A percentile compares a stretch with the other conserved stretches of the same genome.
Conservation (phyloP, 2,113 vertebrate genomes). For the Corythornis madagascariensis region DNA sequence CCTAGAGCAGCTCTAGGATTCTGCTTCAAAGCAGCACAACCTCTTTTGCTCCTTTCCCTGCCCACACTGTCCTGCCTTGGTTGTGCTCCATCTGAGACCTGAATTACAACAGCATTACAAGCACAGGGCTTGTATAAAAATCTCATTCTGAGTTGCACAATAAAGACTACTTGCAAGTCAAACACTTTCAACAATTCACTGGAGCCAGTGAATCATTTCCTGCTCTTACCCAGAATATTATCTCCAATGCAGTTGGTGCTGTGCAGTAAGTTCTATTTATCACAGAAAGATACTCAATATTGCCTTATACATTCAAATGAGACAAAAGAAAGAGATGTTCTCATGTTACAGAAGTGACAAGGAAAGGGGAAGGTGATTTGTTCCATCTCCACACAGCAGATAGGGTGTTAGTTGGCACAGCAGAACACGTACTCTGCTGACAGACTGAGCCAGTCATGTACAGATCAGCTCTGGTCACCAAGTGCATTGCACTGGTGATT, state of each 20-base stretch:
- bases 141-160: neutral
- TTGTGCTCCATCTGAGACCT: neutral
- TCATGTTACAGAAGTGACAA: neutral
- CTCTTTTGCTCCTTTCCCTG: neutral
- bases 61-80: neutral
- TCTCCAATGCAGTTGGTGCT: neutral
- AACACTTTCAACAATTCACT: neutral
- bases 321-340: neutral
- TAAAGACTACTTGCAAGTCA: neutral
- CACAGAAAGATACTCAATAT: neutral
- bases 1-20: neutral
- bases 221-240: neutral
- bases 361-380: neutral
- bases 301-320: neutral
- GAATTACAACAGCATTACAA: neutral
- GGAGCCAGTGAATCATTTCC: neutral
- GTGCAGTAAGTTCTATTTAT: neutral
- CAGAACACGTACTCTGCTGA: neutral
- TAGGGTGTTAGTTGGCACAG: neutral
- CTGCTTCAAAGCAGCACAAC: neutral
- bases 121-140: neutral
- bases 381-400: neutral
- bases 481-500: neutral
- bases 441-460: neutral
- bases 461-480: neutral